phyloP scores from a whole-genome alignment of 2,113 vertebrate species.

The Rhinolophus ferrumequinum region DNA sequence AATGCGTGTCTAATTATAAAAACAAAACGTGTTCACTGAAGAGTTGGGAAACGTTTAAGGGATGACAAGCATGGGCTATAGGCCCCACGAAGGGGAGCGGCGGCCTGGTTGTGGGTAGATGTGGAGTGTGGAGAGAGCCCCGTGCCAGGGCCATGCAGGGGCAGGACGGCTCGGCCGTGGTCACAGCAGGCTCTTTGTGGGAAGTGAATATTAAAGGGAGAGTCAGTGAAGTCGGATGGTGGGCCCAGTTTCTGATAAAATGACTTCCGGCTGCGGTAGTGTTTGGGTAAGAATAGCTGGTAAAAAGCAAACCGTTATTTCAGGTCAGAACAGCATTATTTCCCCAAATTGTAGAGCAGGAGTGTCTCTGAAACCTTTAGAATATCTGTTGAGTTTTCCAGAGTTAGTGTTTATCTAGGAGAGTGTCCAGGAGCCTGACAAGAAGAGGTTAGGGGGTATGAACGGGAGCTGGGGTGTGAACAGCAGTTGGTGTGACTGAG shows the following conservation, averaged over 20 bases:
- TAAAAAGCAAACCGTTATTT: background rate
- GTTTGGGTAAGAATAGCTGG: background rate
- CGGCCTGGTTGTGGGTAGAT: background rate
- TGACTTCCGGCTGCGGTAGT: background rate
- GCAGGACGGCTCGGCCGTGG: background rate
- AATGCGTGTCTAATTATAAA: background rate
- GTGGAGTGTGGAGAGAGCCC: background rate
- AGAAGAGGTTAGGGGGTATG: background rate
- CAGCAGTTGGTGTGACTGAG: no score
- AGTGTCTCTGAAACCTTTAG: background rate
- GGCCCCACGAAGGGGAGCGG: no score
- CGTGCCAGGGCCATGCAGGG: background rate
- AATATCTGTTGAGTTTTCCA: background rate
- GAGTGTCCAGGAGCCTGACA: fast-evolving
- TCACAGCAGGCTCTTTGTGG: background rate
- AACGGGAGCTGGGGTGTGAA: background rate
- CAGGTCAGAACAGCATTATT: no score
- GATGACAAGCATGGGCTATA: background rate
- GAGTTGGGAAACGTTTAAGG: background rate
- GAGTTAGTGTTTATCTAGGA: background rate
- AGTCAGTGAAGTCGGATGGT: background rate
- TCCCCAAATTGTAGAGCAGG: background rate
- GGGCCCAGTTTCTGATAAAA: background rate
- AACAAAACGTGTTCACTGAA: background rate
- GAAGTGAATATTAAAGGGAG: background rate